Conservation (phyloP, 2,888 invertebrate species). For the Dermolepida albohirtum region DNA sequence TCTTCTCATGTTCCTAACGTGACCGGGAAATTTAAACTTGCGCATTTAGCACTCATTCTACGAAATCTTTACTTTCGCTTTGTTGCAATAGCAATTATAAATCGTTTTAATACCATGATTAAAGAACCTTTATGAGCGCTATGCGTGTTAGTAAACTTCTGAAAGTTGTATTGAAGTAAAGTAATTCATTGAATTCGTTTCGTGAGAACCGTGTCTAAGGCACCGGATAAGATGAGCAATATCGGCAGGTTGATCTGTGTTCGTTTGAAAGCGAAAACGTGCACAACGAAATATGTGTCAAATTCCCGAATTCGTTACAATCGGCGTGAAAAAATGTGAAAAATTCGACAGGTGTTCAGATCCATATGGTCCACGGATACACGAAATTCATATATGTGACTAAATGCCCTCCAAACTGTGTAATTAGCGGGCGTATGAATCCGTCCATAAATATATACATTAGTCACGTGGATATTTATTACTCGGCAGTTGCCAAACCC, state of each 20-base stretch:
- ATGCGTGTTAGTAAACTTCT: background rate
- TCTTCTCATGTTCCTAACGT: no score
- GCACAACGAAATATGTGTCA: slow-evolving; percentile 19
- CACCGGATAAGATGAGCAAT: slow-evolving; percentile 13
- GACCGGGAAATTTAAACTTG: no score
- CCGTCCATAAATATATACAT: slow-evolving; percentile 46
- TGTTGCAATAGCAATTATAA: no score
- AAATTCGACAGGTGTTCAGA: slow-evolving; percentile 46
- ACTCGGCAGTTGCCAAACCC: slow-evolving; percentile 41
- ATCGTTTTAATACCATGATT: no score
- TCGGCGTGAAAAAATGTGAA: slow-evolving; percentile 39
- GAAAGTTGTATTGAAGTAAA: slow-evolving; percentile 6
- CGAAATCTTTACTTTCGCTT: no score
- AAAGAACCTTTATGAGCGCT: background rate
- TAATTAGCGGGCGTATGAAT: slow-evolving; percentile 48
- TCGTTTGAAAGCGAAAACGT: slow-evolving; percentile 20
- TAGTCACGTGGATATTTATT: slow-evolving; percentile 41
- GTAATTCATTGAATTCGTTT: slow-evolving; percentile 9
- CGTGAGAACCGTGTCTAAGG: slow-evolving; percentile 19
- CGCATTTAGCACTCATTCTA: no score
- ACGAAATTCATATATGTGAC: slow-evolving; percentile 37
- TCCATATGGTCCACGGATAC: slow-evolving; percentile 48
- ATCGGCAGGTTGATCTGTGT: slow-evolving; percentile 1
- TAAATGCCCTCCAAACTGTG: slow-evolving; percentile 44
- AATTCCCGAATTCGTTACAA: slow-evolving; percentile 33